Percentiles rank a stretch among this genome's conserved stretches.
Conservation (phyloP, 92 coral and sea anemone species). For the Phenganax stokvisi region DNA sequence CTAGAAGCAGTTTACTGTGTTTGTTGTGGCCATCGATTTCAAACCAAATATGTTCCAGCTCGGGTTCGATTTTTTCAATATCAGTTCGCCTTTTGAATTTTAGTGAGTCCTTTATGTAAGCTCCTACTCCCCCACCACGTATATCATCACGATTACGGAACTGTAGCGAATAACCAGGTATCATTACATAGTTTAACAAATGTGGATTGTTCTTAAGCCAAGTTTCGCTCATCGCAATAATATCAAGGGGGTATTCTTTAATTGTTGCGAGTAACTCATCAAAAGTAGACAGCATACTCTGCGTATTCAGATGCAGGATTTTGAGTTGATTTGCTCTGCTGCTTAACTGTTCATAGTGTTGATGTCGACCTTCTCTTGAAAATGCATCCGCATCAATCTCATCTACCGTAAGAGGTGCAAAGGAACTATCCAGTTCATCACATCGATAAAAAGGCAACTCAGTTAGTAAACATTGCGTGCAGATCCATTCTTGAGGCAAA, state of each 20-base stretch:
- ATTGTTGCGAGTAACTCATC: constrained; percentile 25
- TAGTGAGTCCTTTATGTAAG: no score
- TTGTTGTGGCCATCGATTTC: no score
- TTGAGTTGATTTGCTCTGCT: constrained; percentile 5
- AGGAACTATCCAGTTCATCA: constrained; percentile 1
- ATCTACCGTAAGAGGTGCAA: background rate
- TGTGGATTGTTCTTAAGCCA: background rate
- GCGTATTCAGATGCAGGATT: constrained; percentile 23
- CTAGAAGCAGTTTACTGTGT: no score
- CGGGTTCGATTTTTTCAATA: no score
- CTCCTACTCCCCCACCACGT: no score
- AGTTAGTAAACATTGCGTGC: no score
- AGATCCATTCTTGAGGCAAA: no score
- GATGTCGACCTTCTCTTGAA: constrained; percentile 1
- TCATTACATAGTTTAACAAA: no score
- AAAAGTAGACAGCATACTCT: background rate
- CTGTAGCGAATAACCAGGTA: no score
- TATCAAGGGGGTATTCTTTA: constrained; percentile 37
- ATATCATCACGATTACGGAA: no score
- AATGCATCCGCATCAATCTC: constrained; percentile 1
- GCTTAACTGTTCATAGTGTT: constrained; percentile 17
- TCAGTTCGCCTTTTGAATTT: no score
- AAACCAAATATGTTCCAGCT: no score
- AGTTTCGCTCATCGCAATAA: constrained; percentile 37
- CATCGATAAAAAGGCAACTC: background rate